Conservation (phyloP, 1,140 invertebrate species). For the Plutomurus gul region DNA sequence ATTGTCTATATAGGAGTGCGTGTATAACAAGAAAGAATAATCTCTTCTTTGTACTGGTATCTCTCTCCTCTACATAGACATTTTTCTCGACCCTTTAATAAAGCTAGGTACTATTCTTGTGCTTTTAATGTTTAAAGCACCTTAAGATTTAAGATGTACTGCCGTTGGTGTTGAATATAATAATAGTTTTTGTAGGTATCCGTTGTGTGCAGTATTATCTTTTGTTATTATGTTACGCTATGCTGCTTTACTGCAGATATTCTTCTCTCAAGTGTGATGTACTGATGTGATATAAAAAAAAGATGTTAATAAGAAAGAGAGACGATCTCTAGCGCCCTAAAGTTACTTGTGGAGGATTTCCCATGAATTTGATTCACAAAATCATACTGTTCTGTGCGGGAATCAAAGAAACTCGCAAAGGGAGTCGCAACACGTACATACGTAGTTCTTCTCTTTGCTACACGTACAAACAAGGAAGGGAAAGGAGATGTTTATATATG, state of each 20-base stretch:
- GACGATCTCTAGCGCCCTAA: conserved; percentile 12
- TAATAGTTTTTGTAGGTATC: too few species aligned
- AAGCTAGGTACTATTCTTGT: background rate
- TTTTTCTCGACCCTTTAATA: background rate
- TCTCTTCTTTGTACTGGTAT: conserved; percentile 2
- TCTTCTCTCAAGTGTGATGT: conserved; percentile 11
- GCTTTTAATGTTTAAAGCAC: background rate
- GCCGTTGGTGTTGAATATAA: too few species aligned
- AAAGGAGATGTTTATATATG: too few species aligned
- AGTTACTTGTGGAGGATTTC: conserved; percentile 16
- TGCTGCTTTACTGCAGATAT: background rate
- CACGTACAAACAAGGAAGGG: too few species aligned
- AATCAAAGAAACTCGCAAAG: conserved; percentile 1
- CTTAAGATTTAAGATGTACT: background rate
- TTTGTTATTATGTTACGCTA: conserved; percentile 27
- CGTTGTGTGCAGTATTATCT: background rate
- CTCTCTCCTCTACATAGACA: conserved; percentile 18
- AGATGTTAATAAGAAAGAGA: background rate
- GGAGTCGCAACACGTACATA: too few species aligned
- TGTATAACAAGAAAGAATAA: conserved; percentile 4
- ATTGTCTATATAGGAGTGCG: conserved; percentile 6
- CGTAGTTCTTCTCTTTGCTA: too few species aligned
- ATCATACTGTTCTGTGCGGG: conserved; percentile 10
- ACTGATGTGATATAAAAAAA: conserved; percentile 5
- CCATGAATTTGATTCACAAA: background rate